Percentiles rank a stretch among this genome's conserved stretches.
Evolutionary conservation across 2,797 vertebrate genomes (phyloP).

Genomic region (Coregonus suidteri): DNA sequence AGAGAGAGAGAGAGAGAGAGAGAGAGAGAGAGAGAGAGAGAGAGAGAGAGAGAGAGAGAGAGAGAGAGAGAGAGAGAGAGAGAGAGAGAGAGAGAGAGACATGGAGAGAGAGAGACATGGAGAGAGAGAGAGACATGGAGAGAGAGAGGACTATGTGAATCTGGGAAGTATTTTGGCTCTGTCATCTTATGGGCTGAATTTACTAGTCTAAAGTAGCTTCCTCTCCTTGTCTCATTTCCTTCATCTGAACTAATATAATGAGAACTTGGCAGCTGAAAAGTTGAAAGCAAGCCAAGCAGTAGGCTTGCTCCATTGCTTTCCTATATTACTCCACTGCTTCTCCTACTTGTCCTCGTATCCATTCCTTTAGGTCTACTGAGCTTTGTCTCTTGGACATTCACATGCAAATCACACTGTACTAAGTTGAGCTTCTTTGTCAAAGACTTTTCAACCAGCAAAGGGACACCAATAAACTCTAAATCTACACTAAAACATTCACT

Average conservation of each 20-base stretch:
- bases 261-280: background rate
- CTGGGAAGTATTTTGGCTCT: background rate
- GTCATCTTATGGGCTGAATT: constrained; percentile 8
- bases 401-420: background rate
- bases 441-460: background rate
- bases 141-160: background rate
- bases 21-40: no score
- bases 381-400: background rate
- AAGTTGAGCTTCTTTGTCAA: background rate
- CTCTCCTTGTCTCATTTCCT: constrained; percentile 52
- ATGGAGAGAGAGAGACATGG: no score
- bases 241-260: constrained; percentile 30
- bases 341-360: no score
- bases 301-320: background rate
- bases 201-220: constrained; percentile 23
- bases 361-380: constrained; percentile 20
- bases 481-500: background rate
- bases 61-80: no score
- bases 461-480: background rate
- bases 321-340: background rate
- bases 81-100: no score
- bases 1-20: no score
- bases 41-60: no score
- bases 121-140: no score
- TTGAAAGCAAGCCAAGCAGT: background rate